Evolutionary conservation across 2,113 vertebrate species (phyloP).

Genomic region (Asarcornis scutulata): DNA sequence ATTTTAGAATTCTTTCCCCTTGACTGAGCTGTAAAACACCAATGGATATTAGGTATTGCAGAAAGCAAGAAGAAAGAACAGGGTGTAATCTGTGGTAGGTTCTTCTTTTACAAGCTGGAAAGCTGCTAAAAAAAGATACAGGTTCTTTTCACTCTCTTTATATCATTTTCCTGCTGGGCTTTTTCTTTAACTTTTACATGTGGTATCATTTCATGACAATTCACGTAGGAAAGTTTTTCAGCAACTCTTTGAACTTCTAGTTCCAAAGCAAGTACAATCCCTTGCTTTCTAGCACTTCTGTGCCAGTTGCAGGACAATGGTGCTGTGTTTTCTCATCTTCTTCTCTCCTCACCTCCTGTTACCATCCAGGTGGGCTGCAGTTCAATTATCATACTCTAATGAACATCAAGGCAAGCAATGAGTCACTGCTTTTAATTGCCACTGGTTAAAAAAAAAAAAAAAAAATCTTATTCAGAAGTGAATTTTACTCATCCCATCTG

Average conservation of each 20-base stretch:
- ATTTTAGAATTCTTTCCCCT: not conserved
- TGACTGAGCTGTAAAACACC: not conserved
- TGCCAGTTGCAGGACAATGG: not conserved
- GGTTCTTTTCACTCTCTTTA: not conserved
- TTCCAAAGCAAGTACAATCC: not conserved
- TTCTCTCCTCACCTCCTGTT: not conserved
- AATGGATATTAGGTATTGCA: not conserved
- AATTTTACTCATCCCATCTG: not conserved
- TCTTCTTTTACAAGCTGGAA: not conserved
- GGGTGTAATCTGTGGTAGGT: not conserved
- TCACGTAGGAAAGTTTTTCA: not conserved
- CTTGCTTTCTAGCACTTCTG: not conserved
- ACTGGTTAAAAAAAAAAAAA: not conserved
- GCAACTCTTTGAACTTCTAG: not conserved
- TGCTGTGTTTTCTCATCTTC: not conserved
- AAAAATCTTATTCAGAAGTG: not conserved
- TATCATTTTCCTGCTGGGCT: not conserved
- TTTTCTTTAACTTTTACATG: not conserved
- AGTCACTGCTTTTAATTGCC: slow-evolving; percentile 14
- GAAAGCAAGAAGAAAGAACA: not conserved
- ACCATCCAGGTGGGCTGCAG: not conserved
- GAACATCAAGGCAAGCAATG: slow-evolving; percentile 17
- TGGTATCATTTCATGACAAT: not conserved
- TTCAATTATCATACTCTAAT: not conserved
- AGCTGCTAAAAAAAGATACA: not conserved